A percentile compares a stretch with the other conserved stretches of the same genome.
Conservation (phyloP, 1,140 invertebrate species). For the Apis mellifera region Amel_HAv3.1 CM009933.2:7446501-7447000, state of each 20-base stretch:
- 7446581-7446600: conserved; percentile 75
- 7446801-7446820: neutral
- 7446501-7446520: conserved; percentile 76
- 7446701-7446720: neutral
- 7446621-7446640: conserved; percentile 75
- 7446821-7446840: neutral
- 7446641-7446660: conserved; percentile 67
- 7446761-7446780: neutral
- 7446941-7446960: too few relatives aligned
- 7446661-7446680: conserved; percentile 62
- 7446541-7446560: conserved; percentile 72
- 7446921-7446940: too few relatives aligned
- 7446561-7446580: conserved; percentile 52
- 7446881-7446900: neutral
- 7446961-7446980: too few relatives aligned
- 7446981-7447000: too few relatives aligned
- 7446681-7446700: conserved; percentile 53
- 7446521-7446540: conserved; percentile 65
- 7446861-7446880: neutral
- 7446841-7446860: neutral
- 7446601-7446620: conserved; percentile 62
- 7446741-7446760: neutral
- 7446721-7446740: neutral
- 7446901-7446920: neutral
- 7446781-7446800: neutral